phyloP scores from a whole-genome alignment of 2,797 vertebrate genomes.

The Bradypodion ventrale region DNA sequence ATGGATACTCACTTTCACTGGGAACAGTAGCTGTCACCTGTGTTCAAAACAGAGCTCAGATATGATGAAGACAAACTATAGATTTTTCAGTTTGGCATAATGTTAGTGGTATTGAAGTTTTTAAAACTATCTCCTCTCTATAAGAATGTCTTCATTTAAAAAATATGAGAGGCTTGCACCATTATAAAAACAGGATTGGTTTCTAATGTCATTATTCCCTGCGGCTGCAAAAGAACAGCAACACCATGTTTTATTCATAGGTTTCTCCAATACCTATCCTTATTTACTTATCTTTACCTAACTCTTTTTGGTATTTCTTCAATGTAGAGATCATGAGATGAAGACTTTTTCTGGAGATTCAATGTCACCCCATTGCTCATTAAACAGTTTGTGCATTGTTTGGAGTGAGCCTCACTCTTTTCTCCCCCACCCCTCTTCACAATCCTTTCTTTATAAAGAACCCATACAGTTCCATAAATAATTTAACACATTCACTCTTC shows the following conservation, averaged over 20 bases:
- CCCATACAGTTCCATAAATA: constrained; percentile 66
- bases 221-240: constrained; percentile 34
- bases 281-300: constrained; percentile 67
- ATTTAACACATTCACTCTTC: constrained; percentile 66
- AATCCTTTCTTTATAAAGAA: constrained; percentile 51
- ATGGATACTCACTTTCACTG: neutral
- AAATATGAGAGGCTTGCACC: constrained; percentile 16
- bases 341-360: constrained; percentile 47
- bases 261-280: constrained; percentile 67
- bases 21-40: neutral
- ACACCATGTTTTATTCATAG: constrained; percentile 69
- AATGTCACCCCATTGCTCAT: constrained; percentile 56
- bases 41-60: neutral
- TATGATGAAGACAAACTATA: constrained; percentile 12
- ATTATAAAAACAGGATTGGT: constrained; percentile 58
- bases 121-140: constrained; percentile 45
- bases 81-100: constrained; percentile 55
- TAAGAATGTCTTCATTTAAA: constrained; percentile 41
- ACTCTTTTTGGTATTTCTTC: constrained; percentile 55
- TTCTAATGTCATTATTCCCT: constrained; percentile 55
- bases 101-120: constrained; percentile 61
- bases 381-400: constrained; percentile 55
- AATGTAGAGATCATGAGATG: constrained; percentile 56
- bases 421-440: too few species aligned
- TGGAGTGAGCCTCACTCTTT: constrained; percentile 23